Evolutionary conservation across 2,888 invertebrate species (phyloP).

Genomic region (Oscheius sp.): DNA sequence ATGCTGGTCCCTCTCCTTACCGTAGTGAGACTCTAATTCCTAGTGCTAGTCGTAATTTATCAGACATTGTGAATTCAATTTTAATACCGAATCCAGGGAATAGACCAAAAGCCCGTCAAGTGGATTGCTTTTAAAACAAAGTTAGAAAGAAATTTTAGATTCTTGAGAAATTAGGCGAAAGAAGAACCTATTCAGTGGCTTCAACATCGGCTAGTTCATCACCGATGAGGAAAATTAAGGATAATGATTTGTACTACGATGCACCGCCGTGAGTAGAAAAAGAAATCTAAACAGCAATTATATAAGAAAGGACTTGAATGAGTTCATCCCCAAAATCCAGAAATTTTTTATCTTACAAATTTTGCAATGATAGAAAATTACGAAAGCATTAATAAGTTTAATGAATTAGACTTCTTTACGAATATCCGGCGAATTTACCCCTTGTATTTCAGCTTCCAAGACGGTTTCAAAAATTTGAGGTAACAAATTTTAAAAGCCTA

Average conservation of each 20-base stretch:
- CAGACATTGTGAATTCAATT: constrained; percentile 41
- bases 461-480: too few species aligned
- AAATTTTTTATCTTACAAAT: too few species aligned
- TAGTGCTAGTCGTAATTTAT: constrained; percentile 37
- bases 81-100: constrained; percentile 32
- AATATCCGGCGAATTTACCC: too few species aligned
- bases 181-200: constrained; percentile 2
- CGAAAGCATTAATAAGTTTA: too few species aligned
- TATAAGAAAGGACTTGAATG: too few species aligned
- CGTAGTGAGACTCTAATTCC: constrained; percentile 32
- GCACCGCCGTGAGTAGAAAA: constrained; percentile 25
- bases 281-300: too few species aligned
- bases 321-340: too few species aligned
- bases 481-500: too few species aligned
- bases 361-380: too few species aligned
- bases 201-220: constrained; percentile 6
- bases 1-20: constrained; percentile 15
- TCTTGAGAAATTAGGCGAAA: neutral
- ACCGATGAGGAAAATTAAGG: neutral
- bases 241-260: constrained; percentile 8
- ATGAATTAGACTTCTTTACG: too few species aligned
- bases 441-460: too few species aligned
- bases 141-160: neutral
- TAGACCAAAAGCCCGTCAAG: constrained; percentile 37
- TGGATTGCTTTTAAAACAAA: constrained; percentile 1